Evolutionary conservation across 2,797 vertebrate species (phyloP).

Genomic region (Silurus aristotelis): DNA sequence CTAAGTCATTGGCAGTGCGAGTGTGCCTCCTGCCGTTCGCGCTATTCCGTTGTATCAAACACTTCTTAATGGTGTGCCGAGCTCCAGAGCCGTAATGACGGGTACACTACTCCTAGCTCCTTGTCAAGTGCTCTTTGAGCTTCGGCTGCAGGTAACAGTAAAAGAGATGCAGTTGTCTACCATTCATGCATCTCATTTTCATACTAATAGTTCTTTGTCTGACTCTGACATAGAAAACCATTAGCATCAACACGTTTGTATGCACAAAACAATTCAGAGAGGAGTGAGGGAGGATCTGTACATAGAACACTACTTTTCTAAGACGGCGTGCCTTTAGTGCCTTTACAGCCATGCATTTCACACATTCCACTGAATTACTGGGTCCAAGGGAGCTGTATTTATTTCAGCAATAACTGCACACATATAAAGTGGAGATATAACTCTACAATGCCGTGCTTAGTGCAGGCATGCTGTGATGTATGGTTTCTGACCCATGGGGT

Average conservation of each 20-base stretch:
- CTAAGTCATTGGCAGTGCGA: constrained; percentile 45
- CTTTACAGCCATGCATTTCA: constrained; percentile 52
- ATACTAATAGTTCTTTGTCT: constrained; percentile 55
- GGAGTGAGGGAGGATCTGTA: constrained; percentile 38
- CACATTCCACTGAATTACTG: constrained; percentile 56
- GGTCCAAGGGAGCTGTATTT: constrained; percentile 57
- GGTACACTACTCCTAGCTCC: constrained; percentile 44
- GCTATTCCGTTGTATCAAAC: constrained; percentile 51
- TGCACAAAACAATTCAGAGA: constrained; percentile 45
- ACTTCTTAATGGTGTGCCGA: constrained; percentile 55
- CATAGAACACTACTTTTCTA: constrained; percentile 45
- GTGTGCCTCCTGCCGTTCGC: constrained; percentile 47
- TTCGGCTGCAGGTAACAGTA: constrained; percentile 44
- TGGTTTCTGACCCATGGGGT: constrained; percentile 41
- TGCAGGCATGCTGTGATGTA: constrained; percentile 48
- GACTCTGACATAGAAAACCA: constrained; percentile 38
- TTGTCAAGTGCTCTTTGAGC: constrained; percentile 50
- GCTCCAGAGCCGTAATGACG: constrained; percentile 50
- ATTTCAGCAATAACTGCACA: constrained; percentile 55
- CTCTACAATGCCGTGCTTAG: constrained; percentile 46
- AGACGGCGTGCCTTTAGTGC: constrained; percentile 49
- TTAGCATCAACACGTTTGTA: constrained; percentile 49
- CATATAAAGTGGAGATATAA: constrained; percentile 47
- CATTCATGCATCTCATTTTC: constrained; percentile 54
- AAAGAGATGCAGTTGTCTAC: constrained; percentile 43